Conservation (phyloP, 2,113 vertebrate species). For the Pyrgilauda ruficollis region DNA sequence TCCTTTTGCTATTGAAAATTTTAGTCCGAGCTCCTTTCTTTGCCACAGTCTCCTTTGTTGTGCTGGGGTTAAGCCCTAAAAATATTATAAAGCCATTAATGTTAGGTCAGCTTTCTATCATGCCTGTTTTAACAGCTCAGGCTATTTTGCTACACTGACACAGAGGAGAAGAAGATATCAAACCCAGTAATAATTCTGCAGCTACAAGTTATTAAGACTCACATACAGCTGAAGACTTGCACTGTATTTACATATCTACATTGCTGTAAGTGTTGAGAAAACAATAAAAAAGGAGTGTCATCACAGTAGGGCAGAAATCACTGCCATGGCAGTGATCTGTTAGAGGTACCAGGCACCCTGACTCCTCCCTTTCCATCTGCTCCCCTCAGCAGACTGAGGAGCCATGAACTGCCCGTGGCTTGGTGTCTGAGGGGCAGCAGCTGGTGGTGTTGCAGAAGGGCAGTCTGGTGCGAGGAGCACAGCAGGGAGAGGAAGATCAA, state of each 20-base stretch:
- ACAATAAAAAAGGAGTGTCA: neutral
- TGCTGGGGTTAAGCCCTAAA: neutral
- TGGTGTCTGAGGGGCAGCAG: neutral
- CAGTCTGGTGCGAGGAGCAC: neutral
- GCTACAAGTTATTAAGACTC: neutral
- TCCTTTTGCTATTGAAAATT: neutral
- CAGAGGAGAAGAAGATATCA: neutral
- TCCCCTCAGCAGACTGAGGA: neutral
- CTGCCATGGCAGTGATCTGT: accelerated
- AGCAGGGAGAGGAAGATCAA: accelerated
- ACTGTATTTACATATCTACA: neutral
- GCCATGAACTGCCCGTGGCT: neutral
- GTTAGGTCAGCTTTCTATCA: neutral
- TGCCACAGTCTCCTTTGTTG: neutral
- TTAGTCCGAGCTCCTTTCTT: neutral
- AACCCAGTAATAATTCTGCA: neutral
- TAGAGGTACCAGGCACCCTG: neutral
- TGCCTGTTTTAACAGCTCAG: neutral
- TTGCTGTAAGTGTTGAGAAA: neutral
- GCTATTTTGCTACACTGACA: neutral
- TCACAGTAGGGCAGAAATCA: neutral
- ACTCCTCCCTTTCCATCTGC: accelerated
- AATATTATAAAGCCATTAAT: neutral
- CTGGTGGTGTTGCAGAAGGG: neutral
- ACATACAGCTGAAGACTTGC: neutral